These are phyloP conservation scores for Linnaemya tessellans DNA, from an alignment of 2,888 invertebrate species.

Conservation along the genomic window DNA sequence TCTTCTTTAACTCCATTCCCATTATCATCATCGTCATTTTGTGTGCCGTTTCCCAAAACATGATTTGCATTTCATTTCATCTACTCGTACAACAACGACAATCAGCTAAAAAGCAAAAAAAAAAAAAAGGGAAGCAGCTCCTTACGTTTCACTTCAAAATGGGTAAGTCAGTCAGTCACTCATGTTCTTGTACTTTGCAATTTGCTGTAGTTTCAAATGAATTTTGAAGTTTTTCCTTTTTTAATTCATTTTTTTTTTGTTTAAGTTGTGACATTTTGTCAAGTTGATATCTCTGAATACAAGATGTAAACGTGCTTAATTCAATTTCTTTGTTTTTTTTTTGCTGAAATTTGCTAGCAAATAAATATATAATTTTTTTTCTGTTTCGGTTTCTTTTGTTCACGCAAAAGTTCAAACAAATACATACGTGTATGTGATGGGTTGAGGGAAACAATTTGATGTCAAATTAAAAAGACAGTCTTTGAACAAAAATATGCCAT, in stretches of 20 bases:
- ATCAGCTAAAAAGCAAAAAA: conserved; percentile 13
- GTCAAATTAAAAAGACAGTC: conserved; percentile 5
- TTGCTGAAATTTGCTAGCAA: background rate
- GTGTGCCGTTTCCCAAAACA: conserved; percentile 52
- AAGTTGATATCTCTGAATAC: conserved; percentile 69
- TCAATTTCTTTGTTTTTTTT: conserved; percentile 30
- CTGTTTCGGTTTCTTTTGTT: conserved; percentile 62
- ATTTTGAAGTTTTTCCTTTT: conserved; percentile 21
- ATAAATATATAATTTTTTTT: conserved; percentile 35
- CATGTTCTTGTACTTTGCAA: conserved; percentile 32
- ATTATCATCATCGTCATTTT: conserved; percentile 33
- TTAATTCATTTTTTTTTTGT: too few species aligned
- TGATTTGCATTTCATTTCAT: conserved; percentile 68
- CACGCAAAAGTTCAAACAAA: conserved; percentile 55
- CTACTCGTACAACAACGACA: conserved; percentile 11
- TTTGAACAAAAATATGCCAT: background rate
- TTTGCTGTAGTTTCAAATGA: conserved; percentile 27
- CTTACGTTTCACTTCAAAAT: conserved; percentile 57
- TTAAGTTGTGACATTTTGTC: conserved; percentile 68
- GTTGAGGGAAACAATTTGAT: background rate
- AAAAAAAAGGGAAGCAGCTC: conserved; percentile 40
- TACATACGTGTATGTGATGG: conserved; percentile 16
- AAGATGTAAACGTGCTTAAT: conserved; percentile 69
- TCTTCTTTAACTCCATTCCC: conserved; percentile 16
- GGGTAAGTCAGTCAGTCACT: conserved; percentile 71